Evolutionary conservation across 2,797 vertebrate species (phyloP).

Genomic region (Anniella stebbinsi): DNA sequence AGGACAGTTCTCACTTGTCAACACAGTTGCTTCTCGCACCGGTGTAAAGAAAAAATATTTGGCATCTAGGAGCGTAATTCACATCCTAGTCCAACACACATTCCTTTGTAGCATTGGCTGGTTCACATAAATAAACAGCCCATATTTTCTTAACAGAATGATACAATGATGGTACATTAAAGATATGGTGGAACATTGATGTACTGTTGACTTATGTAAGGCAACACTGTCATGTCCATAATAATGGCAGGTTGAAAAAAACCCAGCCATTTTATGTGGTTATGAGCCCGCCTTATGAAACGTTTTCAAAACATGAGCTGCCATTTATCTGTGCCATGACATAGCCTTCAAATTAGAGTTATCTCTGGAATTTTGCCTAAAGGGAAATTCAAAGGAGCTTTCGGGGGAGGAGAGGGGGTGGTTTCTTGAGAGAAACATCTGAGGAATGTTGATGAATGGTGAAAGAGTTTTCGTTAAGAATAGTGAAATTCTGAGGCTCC

Average conservation of each 20-base stretch:
- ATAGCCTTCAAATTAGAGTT: background rate
- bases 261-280: background rate
- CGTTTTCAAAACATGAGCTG: background rate
- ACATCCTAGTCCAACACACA: background rate
- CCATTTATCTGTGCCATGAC: background rate
- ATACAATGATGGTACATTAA: background rate
- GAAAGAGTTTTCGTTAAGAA: too few relatives aligned
- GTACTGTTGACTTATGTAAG: background rate
- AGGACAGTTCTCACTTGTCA: background rate
- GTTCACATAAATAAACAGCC: background rate
- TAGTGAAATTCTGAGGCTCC: too few relatives aligned
- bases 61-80: background rate
- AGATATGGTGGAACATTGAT: background rate
- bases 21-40: too few relatives aligned
- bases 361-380: too few relatives aligned
- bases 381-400: too few relatives aligned
- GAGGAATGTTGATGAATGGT: too few relatives aligned
- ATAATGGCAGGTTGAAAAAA: background rate
- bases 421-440: too few relatives aligned
- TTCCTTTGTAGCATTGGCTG: background rate
- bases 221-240: background rate
- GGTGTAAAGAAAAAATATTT: background rate
- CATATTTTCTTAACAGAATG: background rate
- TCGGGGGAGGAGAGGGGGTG: too few relatives aligned
- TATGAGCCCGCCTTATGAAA: background rate